Evolutionary conservation across 2,797 vertebrate species (phyloP), one percentile per base, ranked within the genome.

Genomic region (Carcharodon carcharias): DNA sequence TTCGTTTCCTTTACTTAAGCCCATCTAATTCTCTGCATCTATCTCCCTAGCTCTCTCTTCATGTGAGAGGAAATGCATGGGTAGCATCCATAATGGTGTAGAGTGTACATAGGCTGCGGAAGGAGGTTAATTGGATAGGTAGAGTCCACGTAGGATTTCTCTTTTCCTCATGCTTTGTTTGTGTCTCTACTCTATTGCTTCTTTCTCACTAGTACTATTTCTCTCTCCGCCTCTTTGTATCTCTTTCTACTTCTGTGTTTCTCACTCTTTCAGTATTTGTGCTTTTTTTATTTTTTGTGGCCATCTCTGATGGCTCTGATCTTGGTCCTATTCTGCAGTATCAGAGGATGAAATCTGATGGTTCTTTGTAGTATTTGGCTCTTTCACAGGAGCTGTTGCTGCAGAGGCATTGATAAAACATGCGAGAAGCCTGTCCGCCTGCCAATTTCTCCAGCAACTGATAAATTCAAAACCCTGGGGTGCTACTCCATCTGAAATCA

Each of bases 301-400:
- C 28, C 87, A 91, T 45, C 54, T 89, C 54, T 89, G 26, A 35
- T 56, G 54, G 26, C 50, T 14, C 31, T 91, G 31, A 61, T 91
- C 88, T n/a, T 35, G 45, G 21, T 85, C 50, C 82, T 50, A 1
- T 35, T n/a, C 56, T 91, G 54, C 88, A 63, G 58, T 7, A 61
- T 91, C 31, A 40, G 3, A 91, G 58, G 56, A 56, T 91, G 88
- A 56, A 61, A n/a, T 63, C 58, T n/a, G 35, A 91, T 2, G 88
- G 35, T 61, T 91, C 31, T 91, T 23, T 85, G 82, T 61, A n/a
- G 88, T n/a, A 16, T 91, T 61, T 91, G 88, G 88, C 88, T 35
- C 35, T 91, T 91, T 91, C 56, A 91, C 88, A 91, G 88, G 14
- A 61, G 56, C 88, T 91, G 88, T 56, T 91, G 88, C 56, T n/a